phyloP scores from a whole-genome alignment of 2,888 invertebrate genomes.

The Microchrysa polita region DNA sequence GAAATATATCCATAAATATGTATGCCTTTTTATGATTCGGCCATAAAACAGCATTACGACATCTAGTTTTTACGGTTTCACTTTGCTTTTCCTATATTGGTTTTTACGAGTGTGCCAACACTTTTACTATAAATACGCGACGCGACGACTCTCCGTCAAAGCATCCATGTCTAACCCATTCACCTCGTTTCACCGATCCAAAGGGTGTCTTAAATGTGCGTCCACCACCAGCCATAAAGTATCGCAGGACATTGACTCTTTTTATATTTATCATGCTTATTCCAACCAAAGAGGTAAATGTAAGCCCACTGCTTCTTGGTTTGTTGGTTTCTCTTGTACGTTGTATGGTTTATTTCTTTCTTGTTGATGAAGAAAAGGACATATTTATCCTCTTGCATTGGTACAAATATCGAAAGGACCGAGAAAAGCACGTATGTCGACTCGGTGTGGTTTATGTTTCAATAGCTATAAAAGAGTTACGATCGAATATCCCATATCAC shows the following conservation, averaged over 20 bases:
- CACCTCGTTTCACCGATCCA: background rate
- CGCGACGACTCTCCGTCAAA: background rate
- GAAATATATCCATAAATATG: slow-evolving; percentile 33
- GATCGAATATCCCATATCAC: slow-evolving; percentile 11
- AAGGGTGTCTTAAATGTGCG: background rate
- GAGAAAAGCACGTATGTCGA: background rate
- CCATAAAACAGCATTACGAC: slow-evolving; percentile 24
- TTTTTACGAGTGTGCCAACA: slow-evolving; percentile 24
- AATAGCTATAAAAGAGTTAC: slow-evolving; percentile 38
- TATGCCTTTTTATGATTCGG: slow-evolving; percentile 22
- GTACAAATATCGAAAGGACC: background rate
- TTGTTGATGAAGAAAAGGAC: slow-evolving; percentile 19
- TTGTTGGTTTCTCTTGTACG: no score
- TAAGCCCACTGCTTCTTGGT: no score
- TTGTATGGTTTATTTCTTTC: background rate
- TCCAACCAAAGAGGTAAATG: background rate
- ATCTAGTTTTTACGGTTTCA: slow-evolving; percentile 37
- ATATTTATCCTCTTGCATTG: background rate
- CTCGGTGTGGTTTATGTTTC: slow-evolving; percentile 2
- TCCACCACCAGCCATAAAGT: background rate
- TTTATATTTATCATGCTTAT: background rate
- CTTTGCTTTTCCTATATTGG: slow-evolving; percentile 39
- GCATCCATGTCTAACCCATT: no score
- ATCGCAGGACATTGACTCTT: slow-evolving; percentile 10
- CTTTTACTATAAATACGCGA: background rate